These are phyloP conservation scores for Calameuta idolon DNA, from an alignment of 2,888 invertebrate species.

Conservation along the genomic window DNA sequence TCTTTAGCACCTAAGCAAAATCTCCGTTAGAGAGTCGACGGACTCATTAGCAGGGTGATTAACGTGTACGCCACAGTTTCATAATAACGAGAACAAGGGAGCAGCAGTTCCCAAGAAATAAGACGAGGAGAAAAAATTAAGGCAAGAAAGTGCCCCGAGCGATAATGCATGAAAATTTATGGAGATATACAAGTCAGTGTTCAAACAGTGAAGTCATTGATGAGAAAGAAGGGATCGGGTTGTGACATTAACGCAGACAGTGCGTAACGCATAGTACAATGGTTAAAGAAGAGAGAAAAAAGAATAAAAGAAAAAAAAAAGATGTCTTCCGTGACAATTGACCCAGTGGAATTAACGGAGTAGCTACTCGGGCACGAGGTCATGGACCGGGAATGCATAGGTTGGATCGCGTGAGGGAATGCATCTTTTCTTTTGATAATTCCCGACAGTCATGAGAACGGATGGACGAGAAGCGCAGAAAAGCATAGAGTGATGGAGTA, in stretches of 20 bases:
- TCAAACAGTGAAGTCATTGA: neutral
- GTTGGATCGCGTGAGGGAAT: neutral
- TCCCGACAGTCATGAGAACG: neutral
- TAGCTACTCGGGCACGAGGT: neutral
- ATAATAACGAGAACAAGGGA: neutral
- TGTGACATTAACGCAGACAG: neutral
- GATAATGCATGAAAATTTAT: neutral
- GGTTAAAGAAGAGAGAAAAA: neutral
- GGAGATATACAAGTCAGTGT: neutral
- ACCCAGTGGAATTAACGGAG: neutral
- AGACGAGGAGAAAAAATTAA: neutral
- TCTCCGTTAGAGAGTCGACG: neutral
- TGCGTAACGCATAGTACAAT: neutral
- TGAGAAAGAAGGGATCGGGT: neutral
- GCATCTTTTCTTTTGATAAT: neutral
- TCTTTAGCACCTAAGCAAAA: neutral
- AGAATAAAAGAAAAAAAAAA: neutral
- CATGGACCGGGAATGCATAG: neutral
- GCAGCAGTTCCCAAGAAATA: neutral
- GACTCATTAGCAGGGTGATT: neutral
- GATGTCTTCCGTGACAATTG: neutral
- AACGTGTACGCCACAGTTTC: neutral
- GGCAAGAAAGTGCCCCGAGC: neutral
- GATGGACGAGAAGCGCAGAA: neutral
- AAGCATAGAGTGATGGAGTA: neutral